These are phyloP conservation scores for Haliclystus octoradiatus DNA, from an alignment of 30 jellyfish, hydroid and myxozoan genomes.

Conservation along the genomic window DNA sequence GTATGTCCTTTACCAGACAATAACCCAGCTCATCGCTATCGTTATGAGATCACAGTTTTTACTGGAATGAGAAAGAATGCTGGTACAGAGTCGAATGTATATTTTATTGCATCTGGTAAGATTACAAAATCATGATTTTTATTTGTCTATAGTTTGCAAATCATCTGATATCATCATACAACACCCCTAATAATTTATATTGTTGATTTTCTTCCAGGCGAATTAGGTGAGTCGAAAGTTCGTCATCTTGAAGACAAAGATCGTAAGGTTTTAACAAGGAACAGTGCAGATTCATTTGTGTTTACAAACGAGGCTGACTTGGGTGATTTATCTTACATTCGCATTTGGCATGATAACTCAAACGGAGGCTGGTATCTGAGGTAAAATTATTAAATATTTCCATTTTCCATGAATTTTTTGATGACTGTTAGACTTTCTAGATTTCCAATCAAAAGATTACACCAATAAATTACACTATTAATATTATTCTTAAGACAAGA, in stretches of 20 bases:
- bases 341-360: slow-evolving; percentile 90
- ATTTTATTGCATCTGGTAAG: slow-evolving; percentile 54
- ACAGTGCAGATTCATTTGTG: slow-evolving; percentile 75
- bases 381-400: too few relatives aligned
- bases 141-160: too few relatives aligned
- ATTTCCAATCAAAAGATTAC: too few relatives aligned
- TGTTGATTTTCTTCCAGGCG: slow-evolving; percentile 67
- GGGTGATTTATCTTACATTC: slow-evolving; percentile 75
- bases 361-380: slow-evolving; percentile 97
- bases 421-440: too few relatives aligned
- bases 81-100: slow-evolving; percentile 75
- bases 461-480: too few relatives aligned
- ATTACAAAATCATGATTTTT: too few relatives aligned
- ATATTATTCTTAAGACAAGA: too few relatives aligned
- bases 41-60: slow-evolving; percentile 66
- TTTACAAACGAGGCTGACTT: slow-evolving; percentile 54
- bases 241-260: slow-evolving; percentile 80
- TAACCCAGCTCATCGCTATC: slow-evolving; percentile 43
- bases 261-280: slow-evolving; percentile 53
- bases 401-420: too few relatives aligned
- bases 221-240: slow-evolving; percentile 56
- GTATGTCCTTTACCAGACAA: slow-evolving; percentile 86
- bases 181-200: too few relatives aligned
- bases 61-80: slow-evolving; percentile 76
- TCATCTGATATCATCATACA: too few relatives aligned